Percentiles rank a stretch among this genome's conserved stretches.
Evolutionary conservation across 2,888 invertebrate genomes (phyloP).

Genomic region (Nezara viridula): DNA sequence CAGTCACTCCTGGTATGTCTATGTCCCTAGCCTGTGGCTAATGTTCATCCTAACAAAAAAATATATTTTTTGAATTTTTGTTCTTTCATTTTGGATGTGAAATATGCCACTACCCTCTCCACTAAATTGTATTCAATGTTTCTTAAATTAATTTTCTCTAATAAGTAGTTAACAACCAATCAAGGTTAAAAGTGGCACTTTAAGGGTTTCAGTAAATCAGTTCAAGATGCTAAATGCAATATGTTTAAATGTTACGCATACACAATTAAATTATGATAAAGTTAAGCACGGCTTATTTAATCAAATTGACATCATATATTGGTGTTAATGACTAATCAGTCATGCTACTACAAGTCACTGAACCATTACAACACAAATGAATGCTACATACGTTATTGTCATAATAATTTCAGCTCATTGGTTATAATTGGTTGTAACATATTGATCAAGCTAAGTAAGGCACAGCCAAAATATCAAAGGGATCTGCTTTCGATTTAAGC

Average conservation of each 20-base stretch:
- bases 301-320: constrained; percentile 3
- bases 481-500: neutral
- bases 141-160: neutral
- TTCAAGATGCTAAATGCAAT: constrained; percentile 13
- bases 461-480: constrained; percentile 31
- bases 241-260: neutral
- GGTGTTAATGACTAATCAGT: constrained; percentile 22
- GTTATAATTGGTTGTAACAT: neutral
- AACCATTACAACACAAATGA: neutral
- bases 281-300: neutral
- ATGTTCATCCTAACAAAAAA: too few relatives aligned
- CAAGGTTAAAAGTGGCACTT: constrained; percentile 20
- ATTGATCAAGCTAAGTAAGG: constrained; percentile 9
- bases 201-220: neutral
- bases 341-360: neutral
- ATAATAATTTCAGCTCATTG: neutral
- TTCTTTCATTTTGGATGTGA: too few relatives aligned
- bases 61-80: too few relatives aligned
- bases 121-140: neutral
- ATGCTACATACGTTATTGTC: constrained; percentile 11
- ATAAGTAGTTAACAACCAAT: neutral
- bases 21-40: too few relatives aligned
- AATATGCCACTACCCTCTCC: neutral
- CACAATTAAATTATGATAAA: neutral
- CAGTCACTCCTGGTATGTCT: too few relatives aligned